A percentile compares a stretch with the other conserved stretches of the same genome.
Conservation (phyloP, 1,140 invertebrate genomes). For the Capitella teleta region DNA sequence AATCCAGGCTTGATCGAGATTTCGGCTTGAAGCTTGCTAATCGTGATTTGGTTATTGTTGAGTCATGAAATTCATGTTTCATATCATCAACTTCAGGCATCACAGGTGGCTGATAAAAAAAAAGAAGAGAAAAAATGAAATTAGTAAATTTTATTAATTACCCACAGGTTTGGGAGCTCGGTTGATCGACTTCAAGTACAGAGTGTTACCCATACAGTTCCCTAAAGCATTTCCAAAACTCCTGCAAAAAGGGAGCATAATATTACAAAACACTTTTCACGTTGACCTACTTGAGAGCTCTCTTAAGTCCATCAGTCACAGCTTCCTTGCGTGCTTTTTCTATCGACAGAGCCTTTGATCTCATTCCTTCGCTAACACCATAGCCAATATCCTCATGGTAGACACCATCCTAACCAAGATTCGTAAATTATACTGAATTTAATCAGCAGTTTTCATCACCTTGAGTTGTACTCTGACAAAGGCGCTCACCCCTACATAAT, state of each 20-base stretch:
- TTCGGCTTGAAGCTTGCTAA: not conserved
- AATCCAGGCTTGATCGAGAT: too few relatives aligned
- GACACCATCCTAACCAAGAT: constrained; percentile 35
- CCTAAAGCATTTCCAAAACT: constrained; percentile 45
- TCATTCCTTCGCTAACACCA: constrained; percentile 46
- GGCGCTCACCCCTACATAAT: constrained; percentile 44
- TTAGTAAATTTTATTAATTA: constrained; percentile 7
- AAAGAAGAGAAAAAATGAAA: not conserved
- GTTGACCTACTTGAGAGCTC: constrained; percentile 38
- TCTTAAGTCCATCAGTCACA: constrained; percentile 45
- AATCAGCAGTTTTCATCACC: too few relatives aligned
- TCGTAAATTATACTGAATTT: too few relatives aligned
- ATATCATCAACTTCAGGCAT: constrained; percentile 24
- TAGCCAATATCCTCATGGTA: constrained; percentile 47
- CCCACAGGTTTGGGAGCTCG: constrained; percentile 34
- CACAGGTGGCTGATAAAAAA: constrained; percentile 17
- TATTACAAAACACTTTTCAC: not conserved
- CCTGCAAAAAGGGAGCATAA: constrained; percentile 19
- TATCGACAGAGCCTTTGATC: constrained; percentile 42
- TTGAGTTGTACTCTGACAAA: constrained; percentile 43
- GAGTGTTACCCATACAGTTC: constrained; percentile 44
- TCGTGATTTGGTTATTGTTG: constrained; percentile 13
- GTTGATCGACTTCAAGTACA: constrained; percentile 39
- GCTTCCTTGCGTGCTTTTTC: constrained; percentile 46
- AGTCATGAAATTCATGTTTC: constrained; percentile 19